These are phyloP conservation scores for Mayetiola destructor DNA, from an alignment of 2,888 invertebrate genomes.

Conservation along the genomic window DNA sequence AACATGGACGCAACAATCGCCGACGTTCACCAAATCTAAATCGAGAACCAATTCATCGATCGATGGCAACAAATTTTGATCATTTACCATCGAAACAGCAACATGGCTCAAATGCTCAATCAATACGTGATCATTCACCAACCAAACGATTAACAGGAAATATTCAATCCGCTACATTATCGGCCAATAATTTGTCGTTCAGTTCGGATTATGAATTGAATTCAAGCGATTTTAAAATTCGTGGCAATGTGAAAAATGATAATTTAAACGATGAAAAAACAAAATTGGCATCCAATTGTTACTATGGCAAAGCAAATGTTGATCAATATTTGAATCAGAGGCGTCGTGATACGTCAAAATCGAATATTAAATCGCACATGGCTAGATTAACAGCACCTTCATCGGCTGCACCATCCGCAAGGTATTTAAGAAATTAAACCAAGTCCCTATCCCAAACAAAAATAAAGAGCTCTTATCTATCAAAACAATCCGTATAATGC, in stretches of 20 bases:
- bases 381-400: constrained; percentile 22
- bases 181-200: constrained; percentile 13
- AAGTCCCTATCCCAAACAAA: neutral
- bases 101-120: neutral
- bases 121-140: constrained; percentile 14
- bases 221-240: constrained; percentile 16
- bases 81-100: constrained; percentile 2
- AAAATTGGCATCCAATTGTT: constrained; percentile 41
- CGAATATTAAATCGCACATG: constrained; percentile 24
- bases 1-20: constrained; percentile 26
- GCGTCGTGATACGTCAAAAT: constrained; percentile 22
- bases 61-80: constrained; percentile 11
- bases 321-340: constrained; percentile 22
- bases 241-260: constrained; percentile 11
- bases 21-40: constrained; percentile 21
- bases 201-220: constrained; percentile 15
- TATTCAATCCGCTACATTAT: neutral
- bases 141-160: constrained; percentile 2
- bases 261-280: constrained; percentile 37
- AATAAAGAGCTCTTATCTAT: neutral
- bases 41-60: neutral
- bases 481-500: no score
- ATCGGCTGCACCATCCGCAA: constrained; percentile 20
- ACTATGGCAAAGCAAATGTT: constrained; percentile 41
- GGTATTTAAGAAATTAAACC: constrained; percentile 20